phyloP scores from a whole-genome alignment of 37 sponge, comb jelly and placozoan genomes.

The Amphimedon queenslandica region DNA sequence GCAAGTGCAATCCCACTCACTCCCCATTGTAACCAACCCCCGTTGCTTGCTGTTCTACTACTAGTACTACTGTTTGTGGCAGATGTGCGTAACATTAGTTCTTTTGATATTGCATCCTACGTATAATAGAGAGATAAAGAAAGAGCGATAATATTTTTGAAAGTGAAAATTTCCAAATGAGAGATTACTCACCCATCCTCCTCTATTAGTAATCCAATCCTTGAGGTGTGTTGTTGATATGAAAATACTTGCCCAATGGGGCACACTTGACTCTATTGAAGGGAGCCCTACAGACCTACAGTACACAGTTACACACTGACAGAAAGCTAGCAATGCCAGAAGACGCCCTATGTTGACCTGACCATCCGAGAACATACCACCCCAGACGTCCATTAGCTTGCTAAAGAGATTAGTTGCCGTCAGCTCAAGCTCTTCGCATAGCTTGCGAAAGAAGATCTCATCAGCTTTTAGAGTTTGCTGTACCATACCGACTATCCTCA shows the following conservation, averaged over 20 bases:
- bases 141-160: too few species aligned
- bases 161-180: too few species aligned
- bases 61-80: too few species aligned
- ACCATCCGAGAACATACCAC: constrained; percentile 4
- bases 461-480: background rate
- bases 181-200: constrained; percentile 27
- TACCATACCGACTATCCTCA: background rate
- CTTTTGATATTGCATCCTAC: too few species aligned
- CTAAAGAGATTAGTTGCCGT: constrained; percentile 11
- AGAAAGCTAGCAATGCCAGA: constrained; percentile 21
- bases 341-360: constrained; percentile 27
- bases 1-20: too few species aligned
- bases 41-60: too few species aligned
- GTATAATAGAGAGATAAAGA: too few species aligned
- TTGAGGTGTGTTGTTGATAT: background rate
- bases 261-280: background rate
- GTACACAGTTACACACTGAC: constrained; percentile 1
- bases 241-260: background rate
- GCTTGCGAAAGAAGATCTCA: background rate
- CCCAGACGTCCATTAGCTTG: background rate
- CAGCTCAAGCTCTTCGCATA: constrained; percentile 22
- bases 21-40: too few species aligned
- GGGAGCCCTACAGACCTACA: constrained; percentile 6
- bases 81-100: too few species aligned
- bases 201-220: background rate